Evolutionary conservation across 2,888 invertebrate genomes (phyloP).

Genomic region (Eupithecia exiguata): DNA sequence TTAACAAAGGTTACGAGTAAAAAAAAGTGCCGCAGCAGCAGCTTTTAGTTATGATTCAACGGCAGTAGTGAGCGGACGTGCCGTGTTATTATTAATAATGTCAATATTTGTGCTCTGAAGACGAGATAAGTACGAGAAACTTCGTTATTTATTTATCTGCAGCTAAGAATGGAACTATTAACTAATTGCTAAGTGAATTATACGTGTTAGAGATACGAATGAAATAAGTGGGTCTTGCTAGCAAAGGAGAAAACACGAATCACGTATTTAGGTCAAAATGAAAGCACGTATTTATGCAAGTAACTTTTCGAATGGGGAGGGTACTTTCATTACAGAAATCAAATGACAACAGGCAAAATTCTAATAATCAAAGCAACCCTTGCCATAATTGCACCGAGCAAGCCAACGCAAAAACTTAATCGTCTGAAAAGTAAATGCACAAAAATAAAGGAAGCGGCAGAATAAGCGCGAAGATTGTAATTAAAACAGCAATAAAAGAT

Average conservation of each 20-base stretch:
- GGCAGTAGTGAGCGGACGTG: conserved; percentile 65
- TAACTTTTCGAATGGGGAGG: not conserved
- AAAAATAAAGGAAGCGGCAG: conserved; percentile 61
- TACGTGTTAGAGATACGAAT: conserved; percentile 43
- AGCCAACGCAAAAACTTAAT: conserved; percentile 48
- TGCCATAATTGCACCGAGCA: conserved; percentile 24
- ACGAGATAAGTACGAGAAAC: conserved; percentile 66
- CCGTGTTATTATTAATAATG: conserved; percentile 73
- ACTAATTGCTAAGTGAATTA: conserved; percentile 60
- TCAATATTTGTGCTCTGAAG: conserved; percentile 73
- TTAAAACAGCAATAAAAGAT: conserved; percentile 76
- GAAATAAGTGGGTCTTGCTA: conserved; percentile 25
- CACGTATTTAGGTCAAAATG: conserved; percentile 27
- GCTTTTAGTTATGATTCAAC: conserved; percentile 63
- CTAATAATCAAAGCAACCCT: conserved; percentile 24
- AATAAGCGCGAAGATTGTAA: conserved; percentile 71
- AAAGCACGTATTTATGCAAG: conserved; percentile 16
- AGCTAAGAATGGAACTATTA: conserved; percentile 57
- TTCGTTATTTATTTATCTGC: conserved; percentile 66
- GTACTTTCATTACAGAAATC: not conserved
- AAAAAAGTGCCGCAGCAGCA: conserved; percentile 31
- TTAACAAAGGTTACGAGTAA: not conserved
- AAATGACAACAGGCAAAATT: conserved; percentile 21
- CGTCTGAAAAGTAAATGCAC: conserved; percentile 50
- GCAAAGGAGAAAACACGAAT: conserved; percentile 17